Percentiles rank a stretch among this genome's conserved stretches.
These are phyloP conservation scores for Chrysina gloriosa DNA, from an alignment of 2,888 invertebrate species.

Conservation along the genomic window DNA sequence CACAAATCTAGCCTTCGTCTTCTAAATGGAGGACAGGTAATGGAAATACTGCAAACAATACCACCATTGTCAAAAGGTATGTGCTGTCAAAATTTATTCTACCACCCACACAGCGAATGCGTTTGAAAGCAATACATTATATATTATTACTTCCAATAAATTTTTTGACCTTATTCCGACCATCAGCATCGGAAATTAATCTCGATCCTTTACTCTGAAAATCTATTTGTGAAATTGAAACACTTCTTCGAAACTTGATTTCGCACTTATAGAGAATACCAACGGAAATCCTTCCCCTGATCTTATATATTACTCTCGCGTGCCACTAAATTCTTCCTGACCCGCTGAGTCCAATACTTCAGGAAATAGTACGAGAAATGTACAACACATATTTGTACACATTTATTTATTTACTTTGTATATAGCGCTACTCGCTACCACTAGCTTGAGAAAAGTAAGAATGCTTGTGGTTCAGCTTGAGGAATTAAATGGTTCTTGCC, in stretches of 20 bases:
- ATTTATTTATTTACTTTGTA: no score
- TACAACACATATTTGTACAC: no score
- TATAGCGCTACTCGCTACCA: no score
- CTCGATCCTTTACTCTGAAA: conserved; percentile 94
- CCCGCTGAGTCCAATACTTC: conserved; percentile 96
- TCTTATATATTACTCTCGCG: conserved; percentile 99
- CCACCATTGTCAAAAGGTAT: no score
- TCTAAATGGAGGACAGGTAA: no score
- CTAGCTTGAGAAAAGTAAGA: no score
- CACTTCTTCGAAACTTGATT: conserved; percentile 94
- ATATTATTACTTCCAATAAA: not conserved
- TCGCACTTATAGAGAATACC: conserved; percentile 95
- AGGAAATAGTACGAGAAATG: conserved; percentile 45
- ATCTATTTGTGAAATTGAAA: conserved; percentile 96
- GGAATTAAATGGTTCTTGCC: no score
- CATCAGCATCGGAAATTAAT: conserved; percentile 98
- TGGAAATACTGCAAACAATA: no score
- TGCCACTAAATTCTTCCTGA: conserved; percentile 98
- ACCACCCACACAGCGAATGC: conserved; percentile 8
- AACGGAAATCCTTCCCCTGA: conserved; percentile 97
- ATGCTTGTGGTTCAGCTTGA: no score
- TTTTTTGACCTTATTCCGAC: conserved; percentile 88
- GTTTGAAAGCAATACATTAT: no score
- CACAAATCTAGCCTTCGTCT: no score
- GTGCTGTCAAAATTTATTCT: not conserved